Evolutionary conservation across 1,140 invertebrate species (phyloP), one percentile per base, ranked within the genome.

Genomic region (Drosophila setifemur): DNA sequence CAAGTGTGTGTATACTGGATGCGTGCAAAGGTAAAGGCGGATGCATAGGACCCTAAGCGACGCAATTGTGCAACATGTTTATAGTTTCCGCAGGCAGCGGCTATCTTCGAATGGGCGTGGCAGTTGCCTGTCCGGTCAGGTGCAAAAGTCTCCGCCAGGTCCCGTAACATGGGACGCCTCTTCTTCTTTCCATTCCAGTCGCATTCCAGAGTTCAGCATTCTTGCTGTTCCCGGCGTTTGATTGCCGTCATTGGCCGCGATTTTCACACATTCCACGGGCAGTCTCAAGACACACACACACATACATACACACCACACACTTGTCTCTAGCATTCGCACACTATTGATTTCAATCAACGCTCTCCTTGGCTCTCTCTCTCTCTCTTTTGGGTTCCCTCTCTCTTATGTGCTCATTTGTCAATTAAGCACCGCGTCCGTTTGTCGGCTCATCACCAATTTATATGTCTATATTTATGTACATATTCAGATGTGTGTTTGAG

Each of bases 321-420:
- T 81, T 79, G 72, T 76, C 63, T 66, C 28, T 45, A 26, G 28
- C 31, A 48, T 57, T 70, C 47, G 79, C 58, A 61, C 53, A 79
- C 74, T 83, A 85, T 85, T 85, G 75, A 86, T 85, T 85, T 86
- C 81, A 85, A 85, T 85, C 79, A 85, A 86, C 81, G 50, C 68
- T 67, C 55, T 55, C 42, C n/a, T n/a, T n/a, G n/a, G 39, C 37
- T 60, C 43, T 53, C 31, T 69, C 64, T 63, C 50, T 55, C 7
- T 52, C 42, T 25, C 45, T 52, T 21, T 39, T 31, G 18, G 18
- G 33, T 64, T 47, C 37, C n/a, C n/a, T n/a, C 31, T 54, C 42
- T 54, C 66, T 67, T 42, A 39, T 66, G 53, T 86, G 55, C 66
- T 63, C 81, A 86, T 79, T 79, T 79, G 75, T 86, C 81, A 85